These are phyloP conservation scores for Hanleya hanleyi DNA, from an alignment of 2,888 invertebrate genomes.

Conservation along the genomic window DNA sequence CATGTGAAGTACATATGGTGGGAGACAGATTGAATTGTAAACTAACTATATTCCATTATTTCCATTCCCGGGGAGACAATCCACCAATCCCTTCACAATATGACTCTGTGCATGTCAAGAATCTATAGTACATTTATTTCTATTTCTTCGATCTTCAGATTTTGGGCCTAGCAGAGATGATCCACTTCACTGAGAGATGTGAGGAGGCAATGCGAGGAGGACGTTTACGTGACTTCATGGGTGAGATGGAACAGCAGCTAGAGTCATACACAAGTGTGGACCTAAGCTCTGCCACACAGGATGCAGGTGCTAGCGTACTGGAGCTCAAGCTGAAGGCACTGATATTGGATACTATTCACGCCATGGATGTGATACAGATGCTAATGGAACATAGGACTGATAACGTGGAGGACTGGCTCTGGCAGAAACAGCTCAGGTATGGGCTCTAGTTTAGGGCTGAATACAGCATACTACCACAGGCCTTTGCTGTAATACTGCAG, in stretches of 20 bases:
- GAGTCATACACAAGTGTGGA: constrained; percentile 74
- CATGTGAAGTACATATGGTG: too few species aligned
- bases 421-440: constrained; percentile 94
- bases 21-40: too few species aligned
- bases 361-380: constrained; percentile 86
- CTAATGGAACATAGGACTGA: constrained; percentile 81
- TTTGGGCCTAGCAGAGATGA: constrained; percentile 87
- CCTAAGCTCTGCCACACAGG: constrained; percentile 52
- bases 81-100: too few species aligned
- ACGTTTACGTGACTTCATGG: constrained; percentile 63
- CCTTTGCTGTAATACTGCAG: too few species aligned
- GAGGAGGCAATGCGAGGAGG: constrained; percentile 86
- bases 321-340: constrained; percentile 92
- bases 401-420: constrained; percentile 86
- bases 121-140: too few species aligned
- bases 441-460: too few species aligned
- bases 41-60: too few species aligned
- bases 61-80: too few species aligned
- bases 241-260: constrained; percentile 72
- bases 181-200: constrained; percentile 87
- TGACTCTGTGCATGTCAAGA: too few species aligned
- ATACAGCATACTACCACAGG: too few species aligned
- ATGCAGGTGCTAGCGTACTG: constrained; percentile 76
- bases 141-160: too few species aligned
- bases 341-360: constrained; percentile 94